Percentiles rank a stretch among this genome's conserved stretches.
Conservation (phyloP, 2,113 vertebrate species). For the Xiphophorus hellerii region DNA sequence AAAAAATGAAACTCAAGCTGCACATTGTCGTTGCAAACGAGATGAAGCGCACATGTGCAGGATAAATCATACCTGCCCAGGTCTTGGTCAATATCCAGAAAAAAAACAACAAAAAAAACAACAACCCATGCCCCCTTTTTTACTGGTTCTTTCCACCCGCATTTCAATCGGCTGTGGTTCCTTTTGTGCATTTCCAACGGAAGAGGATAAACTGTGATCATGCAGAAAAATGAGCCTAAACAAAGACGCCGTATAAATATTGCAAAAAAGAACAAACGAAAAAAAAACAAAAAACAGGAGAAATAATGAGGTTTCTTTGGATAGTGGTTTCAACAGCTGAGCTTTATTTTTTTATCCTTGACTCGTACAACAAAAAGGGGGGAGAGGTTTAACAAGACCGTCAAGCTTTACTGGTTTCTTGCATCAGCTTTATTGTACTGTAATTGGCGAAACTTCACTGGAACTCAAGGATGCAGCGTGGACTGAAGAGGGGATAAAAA, state of each 20-base stretch:
- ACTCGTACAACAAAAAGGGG: conserved; percentile 8
- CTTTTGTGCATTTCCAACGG: conserved; percentile 31
- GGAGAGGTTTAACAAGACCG: conserved; percentile 27
- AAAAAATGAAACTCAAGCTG: conserved; percentile 38
- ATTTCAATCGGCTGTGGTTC: conserved; percentile 17
- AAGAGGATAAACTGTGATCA: conserved; percentile 34
- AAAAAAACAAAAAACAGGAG: not conserved
- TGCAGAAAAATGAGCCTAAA: conserved; percentile 28
- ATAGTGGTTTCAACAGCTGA: conserved; percentile 9
- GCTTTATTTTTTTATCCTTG: conserved; percentile 5
- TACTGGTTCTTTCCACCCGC: conserved; percentile 33
- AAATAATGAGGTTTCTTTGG: not conserved
- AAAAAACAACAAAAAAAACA: conserved; percentile 19
- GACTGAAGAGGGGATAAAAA: conserved; percentile 13
- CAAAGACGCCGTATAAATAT: conserved; percentile 8
- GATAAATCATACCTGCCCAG: conserved; percentile 62
- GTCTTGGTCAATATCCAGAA: conserved; percentile 64
- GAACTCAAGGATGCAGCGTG: conserved; percentile 31
- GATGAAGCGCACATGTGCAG: conserved; percentile 44
- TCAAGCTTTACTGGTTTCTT: conserved; percentile 43
- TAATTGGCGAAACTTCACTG: conserved; percentile 44
- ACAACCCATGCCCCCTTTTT: conserved; percentile 48
- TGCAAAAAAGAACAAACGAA: not conserved
- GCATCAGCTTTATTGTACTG: conserved; percentile 40
- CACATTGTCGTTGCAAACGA: conserved; percentile 62